Percentiles rank a stretch among this genome's conserved stretches.
phyloP scores from a whole-genome alignment of 2,888 invertebrate species.

The Spisula subtruncata region DNA sequence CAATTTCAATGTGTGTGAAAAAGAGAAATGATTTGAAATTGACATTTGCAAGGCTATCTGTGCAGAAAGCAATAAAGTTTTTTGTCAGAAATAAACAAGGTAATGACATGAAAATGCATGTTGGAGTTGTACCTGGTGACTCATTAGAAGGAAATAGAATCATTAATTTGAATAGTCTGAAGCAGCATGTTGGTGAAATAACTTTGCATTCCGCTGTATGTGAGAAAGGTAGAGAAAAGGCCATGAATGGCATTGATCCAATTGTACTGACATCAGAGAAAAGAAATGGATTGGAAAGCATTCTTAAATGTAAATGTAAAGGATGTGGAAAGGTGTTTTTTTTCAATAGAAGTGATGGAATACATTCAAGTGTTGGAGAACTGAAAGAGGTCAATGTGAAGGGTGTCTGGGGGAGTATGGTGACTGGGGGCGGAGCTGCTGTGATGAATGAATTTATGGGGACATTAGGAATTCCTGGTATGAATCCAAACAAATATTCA shows the following conservation, averaged over 20 bases:
- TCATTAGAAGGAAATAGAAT: neutral
- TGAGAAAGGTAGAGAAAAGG: slow-evolving; percentile 2
- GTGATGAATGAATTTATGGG: neutral
- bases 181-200: neutral
- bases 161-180: neutral
- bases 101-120: neutral
- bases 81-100: neutral
- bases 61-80: neutral
- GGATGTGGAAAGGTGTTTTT: neutral
- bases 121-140: neutral
- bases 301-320: neutral
- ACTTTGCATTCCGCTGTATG: slow-evolving; percentile 21
- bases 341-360: neutral
- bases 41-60: neutral
- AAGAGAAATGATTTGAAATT: neutral
- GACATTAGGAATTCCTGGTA: slow-evolving; percentile 35
- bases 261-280: neutral
- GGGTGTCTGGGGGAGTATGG: slow-evolving; percentile 33
- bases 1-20: neutral
- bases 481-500: slow-evolving; percentile 21
- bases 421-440: slow-evolving; percentile 42
- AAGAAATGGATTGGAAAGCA: neutral
- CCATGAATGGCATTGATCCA: neutral
- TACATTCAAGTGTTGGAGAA: neutral
- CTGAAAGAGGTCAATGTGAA: neutral